Conservation (phyloP, 2,888 invertebrate genomes). For the Lissonota sp. region DNA sequence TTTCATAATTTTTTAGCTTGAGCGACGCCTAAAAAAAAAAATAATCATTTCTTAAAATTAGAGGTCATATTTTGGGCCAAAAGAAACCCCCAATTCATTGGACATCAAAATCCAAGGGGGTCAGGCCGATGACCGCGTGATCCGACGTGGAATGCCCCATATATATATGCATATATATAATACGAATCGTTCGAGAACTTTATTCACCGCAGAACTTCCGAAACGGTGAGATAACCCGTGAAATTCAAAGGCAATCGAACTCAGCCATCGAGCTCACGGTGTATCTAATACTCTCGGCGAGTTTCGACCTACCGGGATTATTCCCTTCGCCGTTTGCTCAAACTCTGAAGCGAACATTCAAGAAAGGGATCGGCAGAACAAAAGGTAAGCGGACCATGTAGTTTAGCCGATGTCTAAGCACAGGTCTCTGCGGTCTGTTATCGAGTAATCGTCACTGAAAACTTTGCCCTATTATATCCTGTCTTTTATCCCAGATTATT, state of each 20-base stretch:
- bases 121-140: too few species aligned
- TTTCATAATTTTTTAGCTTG: too few species aligned
- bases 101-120: too few species aligned
- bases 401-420: conserved; percentile 14
- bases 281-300: conserved; percentile 14
- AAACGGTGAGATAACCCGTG: conserved; percentile 1
- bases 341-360: conserved; percentile 26
- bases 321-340: conserved; percentile 26
- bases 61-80: too few species aligned
- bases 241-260: conserved; percentile 31
- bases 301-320: conserved; percentile 30
- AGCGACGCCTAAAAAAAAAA: too few species aligned
- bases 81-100: too few species aligned
- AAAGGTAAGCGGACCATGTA: conserved; percentile 23
- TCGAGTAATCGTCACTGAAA: conserved; percentile 11
- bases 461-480: not conserved
- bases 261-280: conserved; percentile 20
- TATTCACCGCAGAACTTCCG: not conserved
- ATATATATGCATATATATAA: not conserved
- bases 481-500: not conserved
- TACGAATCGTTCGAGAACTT: not conserved
- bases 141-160: too few species aligned
- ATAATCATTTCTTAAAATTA: too few species aligned
- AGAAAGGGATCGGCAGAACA: conserved; percentile 5
- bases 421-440: conserved; percentile 11